phyloP scores from a whole-genome alignment of 2,797 vertebrate species.

The Enteromius fasciolatus region DNA sequence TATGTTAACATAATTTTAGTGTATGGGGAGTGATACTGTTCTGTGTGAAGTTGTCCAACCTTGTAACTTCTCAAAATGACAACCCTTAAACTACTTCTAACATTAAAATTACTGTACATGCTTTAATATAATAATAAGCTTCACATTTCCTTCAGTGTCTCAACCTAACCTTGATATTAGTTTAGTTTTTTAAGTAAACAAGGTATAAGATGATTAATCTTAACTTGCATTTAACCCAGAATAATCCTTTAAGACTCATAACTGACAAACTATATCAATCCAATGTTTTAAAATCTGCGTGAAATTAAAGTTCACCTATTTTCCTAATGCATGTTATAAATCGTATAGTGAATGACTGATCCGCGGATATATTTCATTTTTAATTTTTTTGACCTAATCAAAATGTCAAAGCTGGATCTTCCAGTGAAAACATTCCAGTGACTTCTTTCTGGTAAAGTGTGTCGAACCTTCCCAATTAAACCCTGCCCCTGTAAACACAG shows the following conservation, averaged over 20 bases:
- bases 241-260: background rate
- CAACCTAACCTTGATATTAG: background rate
- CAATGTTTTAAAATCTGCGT: background rate
- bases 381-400: background rate
- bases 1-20: background rate
- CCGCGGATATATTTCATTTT: background rate
- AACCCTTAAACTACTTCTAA: background rate
- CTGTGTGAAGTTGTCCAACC: background rate
- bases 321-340: background rate
- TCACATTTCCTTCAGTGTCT: background rate
- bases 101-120: background rate
- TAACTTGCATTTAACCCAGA: background rate
- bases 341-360: background rate
- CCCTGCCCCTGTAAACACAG: background rate
- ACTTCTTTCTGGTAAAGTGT: background rate
- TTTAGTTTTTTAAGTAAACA: background rate
- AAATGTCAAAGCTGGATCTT: background rate
- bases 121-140: background rate
- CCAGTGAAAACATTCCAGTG: background rate
- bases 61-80: background rate
- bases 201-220: background rate
- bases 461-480: background rate
- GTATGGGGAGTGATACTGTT: background rate
- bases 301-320: background rate
- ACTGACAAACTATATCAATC: background rate